Conservation (phyloP, 2,888 invertebrate species). For the Phymatocera aterrima region DNA sequence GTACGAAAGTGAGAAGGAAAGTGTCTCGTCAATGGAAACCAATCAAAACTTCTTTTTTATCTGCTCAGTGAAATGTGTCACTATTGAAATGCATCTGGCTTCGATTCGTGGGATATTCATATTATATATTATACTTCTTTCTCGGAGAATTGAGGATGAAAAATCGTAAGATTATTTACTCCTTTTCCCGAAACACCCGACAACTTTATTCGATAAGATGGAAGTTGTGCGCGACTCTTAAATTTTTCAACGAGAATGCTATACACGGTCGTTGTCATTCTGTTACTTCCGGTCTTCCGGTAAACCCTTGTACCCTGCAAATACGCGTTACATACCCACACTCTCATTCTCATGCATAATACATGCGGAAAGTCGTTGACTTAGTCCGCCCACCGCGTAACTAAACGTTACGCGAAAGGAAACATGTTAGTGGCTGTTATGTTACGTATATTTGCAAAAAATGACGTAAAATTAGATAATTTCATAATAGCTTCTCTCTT, state of each 20-base stretch:
- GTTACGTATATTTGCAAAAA: constrained; percentile 22
- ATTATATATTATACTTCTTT: too few relatives aligned
- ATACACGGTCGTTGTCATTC: constrained; percentile 1
- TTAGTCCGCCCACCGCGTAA: constrained; percentile 14
- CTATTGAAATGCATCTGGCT: not conserved
- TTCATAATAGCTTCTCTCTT: not conserved
- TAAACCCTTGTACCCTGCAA: constrained; percentile 22
- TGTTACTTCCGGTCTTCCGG: constrained; percentile 35
- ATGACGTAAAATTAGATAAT: not conserved
- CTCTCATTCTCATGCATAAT: constrained; percentile 37
- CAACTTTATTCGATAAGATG: not conserved
- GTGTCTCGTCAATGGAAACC: not conserved
- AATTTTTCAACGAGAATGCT: constrained; percentile 17
- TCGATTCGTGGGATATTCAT: not conserved
- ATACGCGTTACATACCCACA: constrained; percentile 11
- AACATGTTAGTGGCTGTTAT: too few relatives aligned
- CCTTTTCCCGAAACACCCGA: not conserved
- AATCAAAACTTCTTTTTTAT: not conserved
- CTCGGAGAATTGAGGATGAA: too few relatives aligned
- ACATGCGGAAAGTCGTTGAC: constrained; percentile 35
- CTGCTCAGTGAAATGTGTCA: not conserved
- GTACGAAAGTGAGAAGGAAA: not conserved
- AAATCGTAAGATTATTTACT: not conserved
- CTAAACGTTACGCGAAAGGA: constrained; percentile 28
- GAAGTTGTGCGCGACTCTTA: constrained; percentile 9